Percentiles rank a stretch among this genome's conserved stretches.
Conservation (phyloP, 1,140 invertebrate genomes). For the Cherax destructor region DNA sequence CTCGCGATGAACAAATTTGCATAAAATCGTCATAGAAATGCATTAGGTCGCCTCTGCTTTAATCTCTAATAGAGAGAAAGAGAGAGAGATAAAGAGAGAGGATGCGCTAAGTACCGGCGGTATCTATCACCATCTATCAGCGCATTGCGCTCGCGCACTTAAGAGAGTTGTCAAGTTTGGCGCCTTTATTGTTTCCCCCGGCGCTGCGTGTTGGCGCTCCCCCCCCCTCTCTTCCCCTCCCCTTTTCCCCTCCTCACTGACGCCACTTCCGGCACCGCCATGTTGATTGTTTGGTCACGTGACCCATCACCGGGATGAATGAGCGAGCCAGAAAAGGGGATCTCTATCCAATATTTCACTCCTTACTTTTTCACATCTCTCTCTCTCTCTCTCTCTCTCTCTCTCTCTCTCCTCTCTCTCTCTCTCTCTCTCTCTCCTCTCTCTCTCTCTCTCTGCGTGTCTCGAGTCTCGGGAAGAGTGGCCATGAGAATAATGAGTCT, state of each 20-base stretch:
- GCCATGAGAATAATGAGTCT: neutral
- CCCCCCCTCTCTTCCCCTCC: neutral
- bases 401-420: neutral
- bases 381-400: neutral
- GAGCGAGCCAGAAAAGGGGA: neutral
- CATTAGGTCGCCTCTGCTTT: neutral
- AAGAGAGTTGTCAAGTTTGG: constrained; percentile 56
- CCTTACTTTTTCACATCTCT: neutral
- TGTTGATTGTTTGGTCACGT: constrained; percentile 51
- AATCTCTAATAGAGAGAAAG: constrained; percentile 18
- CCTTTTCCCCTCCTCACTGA: neutral
- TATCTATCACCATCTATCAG: constrained; percentile 49
- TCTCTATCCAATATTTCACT: too few species aligned
- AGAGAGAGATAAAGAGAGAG: neutral
- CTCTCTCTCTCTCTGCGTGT: neutral
- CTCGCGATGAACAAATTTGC: neutral
- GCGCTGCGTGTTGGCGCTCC: neutral
- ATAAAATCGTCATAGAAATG: constrained; percentile 12
- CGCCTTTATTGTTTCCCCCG: constrained; percentile 36
- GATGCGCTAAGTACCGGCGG: constrained; percentile 25
- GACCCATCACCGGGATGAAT: constrained; percentile 3
- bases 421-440: neutral
- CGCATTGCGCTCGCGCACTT: constrained; percentile 42
- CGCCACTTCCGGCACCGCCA: constrained; percentile 41
- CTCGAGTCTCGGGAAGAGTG: neutral